Evolutionary conservation across 2,888 invertebrate species (phyloP), one percentile per base, ranked within the genome.

Genomic region (Dermolepida albohirtum): DNA sequence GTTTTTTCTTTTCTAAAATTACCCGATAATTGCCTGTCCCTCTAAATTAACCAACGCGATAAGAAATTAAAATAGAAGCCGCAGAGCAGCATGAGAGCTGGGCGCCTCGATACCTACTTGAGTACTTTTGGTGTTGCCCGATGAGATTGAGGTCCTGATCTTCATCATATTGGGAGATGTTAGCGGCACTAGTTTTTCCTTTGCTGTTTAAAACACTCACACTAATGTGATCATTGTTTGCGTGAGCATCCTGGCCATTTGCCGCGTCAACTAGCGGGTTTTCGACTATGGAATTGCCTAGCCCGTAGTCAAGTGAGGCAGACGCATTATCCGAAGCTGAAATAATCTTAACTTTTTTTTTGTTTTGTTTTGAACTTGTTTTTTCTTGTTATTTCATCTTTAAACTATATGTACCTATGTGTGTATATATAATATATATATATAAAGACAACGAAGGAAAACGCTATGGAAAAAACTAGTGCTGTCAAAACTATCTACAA

Each of bases 191-290:
- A 64, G 71, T 66, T 68, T 66, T 78, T 71, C 79, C 80, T 73
- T 79, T 82, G 80, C 82, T 82, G 79, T 80, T 83, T 78, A 83
- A 78, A 72, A 83, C 82, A 75, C 72, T 77, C 75, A 81, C 79
- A 76, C 78, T 81, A 78, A 83, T 80, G 79, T 81, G 81, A 78
- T 83, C 81, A 80, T 83, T 84, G 78, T 85, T 82, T 67, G 84
- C 84, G 73, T 85, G 83, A 66, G 86, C 83, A 74, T 87, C 86
- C 73, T 77, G 77, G 77, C 85, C 85, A 79, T 86, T 86, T 76
- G 83, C 84, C 77, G 85, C 84, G 81, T 87, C 87, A 76, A 88
- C 86, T 78, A 88, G 83, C 74, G 88, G 88, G 78, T 87, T 88
- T 84, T 87, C 86, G 77, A 87, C 79, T 79, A 87, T 86, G 74